phyloP scores from a whole-genome alignment of 1,140 invertebrate species.

The Neodiprion lecontei region DNA sequence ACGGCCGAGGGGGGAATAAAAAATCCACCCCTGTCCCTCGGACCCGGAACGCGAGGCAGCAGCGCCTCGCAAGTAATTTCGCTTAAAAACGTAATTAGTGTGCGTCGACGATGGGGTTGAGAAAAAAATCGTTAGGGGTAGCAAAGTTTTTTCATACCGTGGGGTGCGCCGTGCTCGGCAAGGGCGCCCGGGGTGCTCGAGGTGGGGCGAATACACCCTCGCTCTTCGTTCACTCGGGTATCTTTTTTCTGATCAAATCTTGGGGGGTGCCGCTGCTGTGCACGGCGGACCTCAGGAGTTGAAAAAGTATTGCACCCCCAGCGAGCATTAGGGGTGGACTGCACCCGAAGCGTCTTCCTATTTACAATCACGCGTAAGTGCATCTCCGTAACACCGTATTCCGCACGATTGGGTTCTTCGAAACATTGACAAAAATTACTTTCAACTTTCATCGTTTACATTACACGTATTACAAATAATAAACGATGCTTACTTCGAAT shows the following conservation, averaged over 20 bases:
- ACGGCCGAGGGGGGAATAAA: neutral
- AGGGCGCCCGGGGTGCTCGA: slow-evolving; percentile 24
- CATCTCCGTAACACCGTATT: neutral
- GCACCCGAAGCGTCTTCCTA: neutral
- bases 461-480: too few relatives aligned
- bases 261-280: slow-evolving; percentile 24
- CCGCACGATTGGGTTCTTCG: too few relatives aligned
- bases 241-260: slow-evolving; percentile 41
- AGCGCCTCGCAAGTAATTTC: slow-evolving; percentile 49
- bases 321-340: neutral
- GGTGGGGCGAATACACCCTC: slow-evolving; percentile 40
- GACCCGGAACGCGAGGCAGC: slow-evolving; percentile 6
- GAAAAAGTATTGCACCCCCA: neutral
- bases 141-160: slow-evolving; percentile 42
- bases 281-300: slow-evolving; percentile 29
- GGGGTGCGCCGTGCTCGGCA: slow-evolving; percentile 28
- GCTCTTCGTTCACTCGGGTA: slow-evolving; percentile 18
- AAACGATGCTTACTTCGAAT: too few relatives aligned
- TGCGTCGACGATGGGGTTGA: slow-evolving; percentile 55
- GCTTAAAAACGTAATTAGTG: slow-evolving; percentile 62
- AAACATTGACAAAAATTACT: too few relatives aligned
- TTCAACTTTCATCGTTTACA: too few relatives aligned
- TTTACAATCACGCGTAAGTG: neutral
- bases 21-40: slow-evolving; percentile 18
- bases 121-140: slow-evolving; percentile 58